Percentiles rank a stretch among this genome's conserved stretches.
Conservation (phyloP, 2,888 invertebrate species). For the Eledona agricola region DNA sequence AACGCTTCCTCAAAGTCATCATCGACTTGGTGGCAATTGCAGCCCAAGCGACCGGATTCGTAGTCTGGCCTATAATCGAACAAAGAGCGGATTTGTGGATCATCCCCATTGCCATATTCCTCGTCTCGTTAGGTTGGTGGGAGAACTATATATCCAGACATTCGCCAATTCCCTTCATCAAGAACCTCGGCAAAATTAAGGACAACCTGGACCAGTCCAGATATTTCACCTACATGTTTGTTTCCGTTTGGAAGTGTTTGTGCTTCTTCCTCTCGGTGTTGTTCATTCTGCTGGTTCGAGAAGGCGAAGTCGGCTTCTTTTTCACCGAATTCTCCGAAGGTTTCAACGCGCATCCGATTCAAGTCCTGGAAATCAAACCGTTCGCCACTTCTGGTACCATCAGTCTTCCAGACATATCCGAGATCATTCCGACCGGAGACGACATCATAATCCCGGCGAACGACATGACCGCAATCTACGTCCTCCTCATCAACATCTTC, state of each 20-base stretch:
- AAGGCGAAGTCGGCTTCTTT: slow-evolving; percentile 79
- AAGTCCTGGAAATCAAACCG: slow-evolving; percentile 77
- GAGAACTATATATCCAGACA: slow-evolving; percentile 93
- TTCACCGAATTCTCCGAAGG: slow-evolving; percentile 79
- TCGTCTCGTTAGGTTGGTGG: slow-evolving; percentile 97
- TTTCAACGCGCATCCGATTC: slow-evolving; percentile 81
- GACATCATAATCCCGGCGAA: slow-evolving; percentile 76
- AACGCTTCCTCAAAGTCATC: slow-evolving; percentile 78
- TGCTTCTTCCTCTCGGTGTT: slow-evolving; percentile 80
- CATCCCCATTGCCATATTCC: slow-evolving; percentile 83
- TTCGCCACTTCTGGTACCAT: slow-evolving; percentile 68
- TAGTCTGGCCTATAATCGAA: slow-evolving; percentile 90
- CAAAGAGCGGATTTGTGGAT: slow-evolving; percentile 81
- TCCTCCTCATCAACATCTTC: slow-evolving; percentile 81
- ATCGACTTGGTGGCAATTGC: slow-evolving; percentile 87
- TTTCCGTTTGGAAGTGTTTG: slow-evolving; percentile 91
- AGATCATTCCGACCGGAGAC: slow-evolving; percentile 79
- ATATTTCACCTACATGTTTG: slow-evolving; percentile 89
- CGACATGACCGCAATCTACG: slow-evolving; percentile 77
- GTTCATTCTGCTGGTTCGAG: slow-evolving; percentile 76
- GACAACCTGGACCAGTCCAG: slow-evolving; percentile 81
- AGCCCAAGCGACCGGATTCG: slow-evolving; percentile 89
- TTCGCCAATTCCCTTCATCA: slow-evolving; percentile 82
- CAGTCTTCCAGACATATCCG: slow-evolving; percentile 80
- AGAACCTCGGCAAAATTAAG: slow-evolving; percentile 79